A percentile compares a stretch with the other conserved stretches of the same genome.
Evolutionary conservation across 2,888 invertebrate species (phyloP).

Genomic region (Eupeodes latifasciatus): DNA sequence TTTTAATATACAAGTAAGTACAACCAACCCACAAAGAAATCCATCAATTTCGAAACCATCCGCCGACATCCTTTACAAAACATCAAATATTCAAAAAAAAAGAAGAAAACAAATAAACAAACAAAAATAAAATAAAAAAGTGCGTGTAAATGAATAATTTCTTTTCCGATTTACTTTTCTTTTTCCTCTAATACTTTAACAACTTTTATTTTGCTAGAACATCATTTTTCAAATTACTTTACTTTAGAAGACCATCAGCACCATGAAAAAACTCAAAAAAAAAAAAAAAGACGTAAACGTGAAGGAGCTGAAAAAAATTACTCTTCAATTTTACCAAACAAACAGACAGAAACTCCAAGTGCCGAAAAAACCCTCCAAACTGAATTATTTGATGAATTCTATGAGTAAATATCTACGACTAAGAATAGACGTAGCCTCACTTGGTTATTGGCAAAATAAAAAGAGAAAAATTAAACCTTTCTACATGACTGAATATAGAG

Average conservation of each 20-base stretch:
- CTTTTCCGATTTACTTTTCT: constrained; percentile 28
- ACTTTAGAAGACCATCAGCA: neutral
- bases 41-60: constrained; percentile 49
- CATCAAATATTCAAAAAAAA: constrained; percentile 38
- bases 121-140: constrained; percentile 16
- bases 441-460: neutral
- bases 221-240: constrained; percentile 33
- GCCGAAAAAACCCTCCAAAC: constrained; percentile 43
- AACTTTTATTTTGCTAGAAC: constrained; percentile 5
- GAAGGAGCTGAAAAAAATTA: neutral
- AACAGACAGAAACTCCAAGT: constrained; percentile 65
- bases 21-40: constrained; percentile 11
- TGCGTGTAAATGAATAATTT: constrained; percentile 60
- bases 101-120: too few relatives aligned
- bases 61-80: constrained; percentile 47
- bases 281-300: neutral
- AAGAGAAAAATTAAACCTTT: constrained; percentile 46
- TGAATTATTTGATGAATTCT: constrained; percentile 54
- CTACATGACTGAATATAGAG: constrained; percentile 61
- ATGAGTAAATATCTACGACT: constrained; percentile 30
- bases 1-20: neutral
- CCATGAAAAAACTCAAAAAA: constrained; percentile 1
- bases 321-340: constrained; percentile 57
- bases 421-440: constrained; percentile 26
- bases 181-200: constrained; percentile 46